Evolutionary conservation across 1,140 invertebrate species (phyloP).

Genomic region (Pentalonia nigronervosa): DNA sequence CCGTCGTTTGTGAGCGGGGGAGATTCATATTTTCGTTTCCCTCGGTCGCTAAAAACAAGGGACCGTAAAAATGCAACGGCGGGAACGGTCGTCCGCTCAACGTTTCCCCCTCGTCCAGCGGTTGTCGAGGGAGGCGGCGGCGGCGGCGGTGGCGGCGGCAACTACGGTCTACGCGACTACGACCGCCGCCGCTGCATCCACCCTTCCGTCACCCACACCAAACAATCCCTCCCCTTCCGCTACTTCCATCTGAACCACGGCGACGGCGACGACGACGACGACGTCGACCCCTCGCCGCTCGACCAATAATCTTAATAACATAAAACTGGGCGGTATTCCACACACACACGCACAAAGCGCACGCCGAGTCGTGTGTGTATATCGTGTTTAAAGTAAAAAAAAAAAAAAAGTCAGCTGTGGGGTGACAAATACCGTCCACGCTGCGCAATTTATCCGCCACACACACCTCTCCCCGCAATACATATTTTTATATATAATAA

Average conservation of each 20-base stretch:
- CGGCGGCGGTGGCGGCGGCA: too few relatives aligned
- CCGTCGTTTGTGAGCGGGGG: background rate
- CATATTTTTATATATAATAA: background rate
- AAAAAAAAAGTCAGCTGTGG: conserved; percentile 18
- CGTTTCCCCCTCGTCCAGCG: background rate
- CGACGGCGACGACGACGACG: background rate
- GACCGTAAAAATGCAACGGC: conserved; percentile 44
- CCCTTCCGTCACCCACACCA: background rate
- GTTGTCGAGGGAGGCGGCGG: background rate
- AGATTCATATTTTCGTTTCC: conserved; percentile 50
- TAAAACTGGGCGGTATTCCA: conserved; percentile 42
- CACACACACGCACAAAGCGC: background rate
- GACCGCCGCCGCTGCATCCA: background rate
- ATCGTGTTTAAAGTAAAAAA: background rate
- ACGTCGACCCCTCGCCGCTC: background rate
- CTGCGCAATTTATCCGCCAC: background rate
- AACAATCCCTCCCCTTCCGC: background rate
- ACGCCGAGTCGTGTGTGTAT: background rate
- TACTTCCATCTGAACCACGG: background rate
- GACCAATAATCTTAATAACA: conserved; percentile 37
- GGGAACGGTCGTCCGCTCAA: background rate
- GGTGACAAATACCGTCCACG: conserved; percentile 27
- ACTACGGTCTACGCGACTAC: background rate
- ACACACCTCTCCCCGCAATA: background rate
- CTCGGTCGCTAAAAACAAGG: conserved; percentile 46